phyloP scores from a whole-genome alignment of 2,797 vertebrate species.

The Rallus crepitans region DNA sequence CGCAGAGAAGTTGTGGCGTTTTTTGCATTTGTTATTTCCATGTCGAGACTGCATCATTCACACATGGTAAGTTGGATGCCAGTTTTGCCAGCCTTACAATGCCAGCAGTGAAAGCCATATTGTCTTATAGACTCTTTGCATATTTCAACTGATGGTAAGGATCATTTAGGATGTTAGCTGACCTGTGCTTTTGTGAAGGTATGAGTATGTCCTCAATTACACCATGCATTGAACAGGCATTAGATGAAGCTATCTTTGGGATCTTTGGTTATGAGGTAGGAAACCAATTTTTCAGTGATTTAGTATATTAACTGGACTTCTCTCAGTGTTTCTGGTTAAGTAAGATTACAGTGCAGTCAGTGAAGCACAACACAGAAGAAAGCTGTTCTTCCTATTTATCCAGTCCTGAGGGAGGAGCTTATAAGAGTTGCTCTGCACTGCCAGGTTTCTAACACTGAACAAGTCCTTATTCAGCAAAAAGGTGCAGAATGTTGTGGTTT shows the following conservation, averaged over 20 bases:
- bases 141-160: neutral
- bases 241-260: neutral
- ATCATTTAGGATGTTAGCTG: neutral
- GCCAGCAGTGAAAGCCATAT: neutral
- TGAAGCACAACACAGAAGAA: neutral
- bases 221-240: neutral
- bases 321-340: neutral
- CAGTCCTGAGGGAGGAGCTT: neutral
- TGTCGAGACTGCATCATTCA: neutral
- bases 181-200: neutral
- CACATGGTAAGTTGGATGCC: fast-evolving
- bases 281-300: neutral
- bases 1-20: neutral
- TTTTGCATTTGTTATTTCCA: neutral
- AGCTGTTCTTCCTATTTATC: neutral
- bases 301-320: neutral
- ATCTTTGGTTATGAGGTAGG: neutral
- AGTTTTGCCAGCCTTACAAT: neutral
- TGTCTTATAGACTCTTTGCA: neutral
- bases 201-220: neutral
- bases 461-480: neutral
- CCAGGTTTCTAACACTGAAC: neutral
- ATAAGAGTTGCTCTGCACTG: neutral
- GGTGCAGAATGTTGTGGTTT: neutral
- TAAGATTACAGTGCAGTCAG: neutral